Percentiles rank a stretch among this genome's conserved stretches.
These are phyloP conservation scores for Stichodactyla mertensii DNA, from an alignment of 64 coral and sea anemone genomes.

Conservation along the genomic window DNA sequence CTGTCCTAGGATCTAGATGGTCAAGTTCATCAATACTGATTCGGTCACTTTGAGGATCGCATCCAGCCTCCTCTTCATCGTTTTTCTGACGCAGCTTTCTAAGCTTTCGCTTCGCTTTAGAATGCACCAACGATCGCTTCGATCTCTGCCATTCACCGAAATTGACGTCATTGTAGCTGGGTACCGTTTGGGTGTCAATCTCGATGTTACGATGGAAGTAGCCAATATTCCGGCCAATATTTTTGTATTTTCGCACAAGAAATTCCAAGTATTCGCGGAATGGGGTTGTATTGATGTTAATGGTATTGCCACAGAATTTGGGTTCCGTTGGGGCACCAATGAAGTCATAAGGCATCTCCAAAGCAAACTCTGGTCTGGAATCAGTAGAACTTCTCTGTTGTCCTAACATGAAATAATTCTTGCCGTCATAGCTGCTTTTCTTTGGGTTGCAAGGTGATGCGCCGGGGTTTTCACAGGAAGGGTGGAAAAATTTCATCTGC, in stretches of 20 bases:
- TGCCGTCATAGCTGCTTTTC: slow-evolving; percentile 8
- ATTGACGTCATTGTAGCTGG: slow-evolving; percentile 51
- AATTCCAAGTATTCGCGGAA: slow-evolving; percentile 37
- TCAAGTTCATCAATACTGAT: slow-evolving; percentile 59
- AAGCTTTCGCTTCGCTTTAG: slow-evolving; percentile 10
- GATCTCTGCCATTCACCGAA: slow-evolving; percentile 20
- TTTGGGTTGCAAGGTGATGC: slow-evolving; percentile 41
- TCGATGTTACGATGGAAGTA: slow-evolving; percentile 46
- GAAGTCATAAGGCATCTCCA: slow-evolving; percentile 59
- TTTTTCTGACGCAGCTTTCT: neutral
- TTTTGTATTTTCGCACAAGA: slow-evolving; percentile 27
- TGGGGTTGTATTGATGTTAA: slow-evolving; percentile 50
- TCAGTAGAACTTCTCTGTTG: slow-evolving; percentile 26
- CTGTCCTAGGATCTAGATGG: slow-evolving; percentile 26
- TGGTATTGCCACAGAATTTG: slow-evolving; percentile 66
- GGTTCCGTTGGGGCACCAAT: slow-evolving; percentile 34
- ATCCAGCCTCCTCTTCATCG: neutral
- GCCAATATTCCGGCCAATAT: neutral
- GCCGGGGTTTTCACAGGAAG: slow-evolving; percentile 33
- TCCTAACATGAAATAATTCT: slow-evolving; percentile 51
- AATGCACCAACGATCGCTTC: neutral
- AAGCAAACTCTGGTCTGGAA: slow-evolving; percentile 31
- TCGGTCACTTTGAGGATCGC: slow-evolving; percentile 47
- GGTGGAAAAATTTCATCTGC: slow-evolving; percentile 43
- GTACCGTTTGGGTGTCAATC: slow-evolving; percentile 38